A percentile compares a stretch with the other conserved stretches of the same genome.
phyloP scores from a whole-genome alignment of 2,797 vertebrate species.

The Rhinichthys osculus region DNA sequence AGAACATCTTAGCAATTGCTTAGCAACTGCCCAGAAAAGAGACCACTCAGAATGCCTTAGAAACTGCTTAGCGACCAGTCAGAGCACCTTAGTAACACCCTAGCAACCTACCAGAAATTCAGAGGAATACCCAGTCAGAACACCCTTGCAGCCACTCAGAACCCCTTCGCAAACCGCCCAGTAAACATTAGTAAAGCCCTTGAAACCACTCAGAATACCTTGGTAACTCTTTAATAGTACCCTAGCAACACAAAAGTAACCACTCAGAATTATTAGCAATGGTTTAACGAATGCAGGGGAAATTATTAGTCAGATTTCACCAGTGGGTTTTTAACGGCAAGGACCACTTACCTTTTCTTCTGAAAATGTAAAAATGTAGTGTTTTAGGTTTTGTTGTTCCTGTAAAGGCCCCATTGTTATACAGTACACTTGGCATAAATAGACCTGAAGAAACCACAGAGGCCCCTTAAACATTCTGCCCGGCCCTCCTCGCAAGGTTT shows the following conservation, averaged over 20 bases:
- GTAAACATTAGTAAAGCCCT: not conserved
- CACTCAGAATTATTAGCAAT: not conserved
- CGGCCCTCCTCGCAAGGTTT: conserved; percentile 62
- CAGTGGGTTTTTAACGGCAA: not conserved
- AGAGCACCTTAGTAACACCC: not conserved
- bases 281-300: not conserved
- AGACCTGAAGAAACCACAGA: conserved; percentile 60
- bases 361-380: conserved; percentile 14
- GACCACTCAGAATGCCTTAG: not conserved
- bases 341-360: not conserved
- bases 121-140: not conserved
- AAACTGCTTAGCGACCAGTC: not conserved
- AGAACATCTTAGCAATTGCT: not conserved
- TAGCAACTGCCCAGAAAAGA: too few species aligned
- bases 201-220: not conserved
- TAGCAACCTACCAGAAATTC: not conserved
- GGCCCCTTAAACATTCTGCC: conserved; percentile 63
- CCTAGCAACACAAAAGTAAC: not conserved
- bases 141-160: not conserved
- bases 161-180: not conserved
- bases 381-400: conserved; percentile 62
- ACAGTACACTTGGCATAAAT: conserved; percentile 72
- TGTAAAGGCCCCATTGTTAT: conserved; percentile 76
- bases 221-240: not conserved
- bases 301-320: not conserved